phyloP scores from a whole-genome alignment of 2,888 invertebrate species.

The Beris morrisii region DNA sequence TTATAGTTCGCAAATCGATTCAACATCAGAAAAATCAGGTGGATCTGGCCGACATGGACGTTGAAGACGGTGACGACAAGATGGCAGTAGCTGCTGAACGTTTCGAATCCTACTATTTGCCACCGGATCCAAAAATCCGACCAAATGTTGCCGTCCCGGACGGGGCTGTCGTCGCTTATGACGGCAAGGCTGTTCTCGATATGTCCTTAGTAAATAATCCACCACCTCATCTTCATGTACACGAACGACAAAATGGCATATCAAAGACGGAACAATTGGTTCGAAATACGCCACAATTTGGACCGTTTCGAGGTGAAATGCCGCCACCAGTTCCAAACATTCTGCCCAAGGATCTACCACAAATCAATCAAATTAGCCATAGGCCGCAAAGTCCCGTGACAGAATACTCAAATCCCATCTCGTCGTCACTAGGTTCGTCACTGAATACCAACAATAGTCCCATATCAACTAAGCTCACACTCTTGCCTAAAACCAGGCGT shows the following conservation, averaged over 20 bases:
- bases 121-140: constrained; percentile 63
- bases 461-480: constrained; percentile 35
- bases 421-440: neutral
- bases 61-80: constrained; percentile 58
- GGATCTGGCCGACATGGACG: constrained; percentile 51
- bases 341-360: constrained; percentile 51
- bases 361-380: constrained; percentile 47
- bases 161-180: constrained; percentile 72
- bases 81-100: constrained; percentile 72
- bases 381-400: constrained; percentile 39
- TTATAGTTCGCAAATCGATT: constrained; percentile 44
- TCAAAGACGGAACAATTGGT: constrained; percentile 64
- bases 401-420: constrained; percentile 25
- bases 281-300: constrained; percentile 70
- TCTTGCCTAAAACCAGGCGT: constrained; percentile 28
- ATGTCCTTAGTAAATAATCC: constrained; percentile 63
- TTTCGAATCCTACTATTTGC: constrained; percentile 72
- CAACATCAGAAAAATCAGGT: constrained; percentile 53
- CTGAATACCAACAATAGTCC: constrained; percentile 13
- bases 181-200: constrained; percentile 74
- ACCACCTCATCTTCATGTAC: constrained; percentile 49
- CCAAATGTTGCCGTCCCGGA: constrained; percentile 49
- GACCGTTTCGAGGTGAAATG: constrained; percentile 72
- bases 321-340: constrained; percentile 63
- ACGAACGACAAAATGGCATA: constrained; percentile 45